Percentiles rank a stretch among this genome's conserved stretches.
These are phyloP conservation scores for Apteryx mantelli DNA, from an alignment of 2,113 vertebrate species.

Conservation along the genomic window DNA sequence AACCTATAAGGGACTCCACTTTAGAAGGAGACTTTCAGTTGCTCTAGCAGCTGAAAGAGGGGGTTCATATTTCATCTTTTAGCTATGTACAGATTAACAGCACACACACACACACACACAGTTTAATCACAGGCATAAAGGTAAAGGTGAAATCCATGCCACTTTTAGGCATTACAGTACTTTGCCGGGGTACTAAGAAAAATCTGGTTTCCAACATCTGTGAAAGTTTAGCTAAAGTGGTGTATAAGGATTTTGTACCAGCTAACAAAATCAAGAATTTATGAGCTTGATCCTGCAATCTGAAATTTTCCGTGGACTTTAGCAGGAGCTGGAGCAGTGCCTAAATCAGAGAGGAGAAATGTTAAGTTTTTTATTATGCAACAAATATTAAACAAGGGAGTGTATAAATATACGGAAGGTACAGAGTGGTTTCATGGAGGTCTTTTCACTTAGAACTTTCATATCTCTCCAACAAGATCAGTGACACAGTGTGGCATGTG, in stretches of 20 bases:
- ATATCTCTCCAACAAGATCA: background rate
- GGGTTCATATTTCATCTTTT: background rate
- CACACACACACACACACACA: background rate
- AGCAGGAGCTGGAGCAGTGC: background rate
- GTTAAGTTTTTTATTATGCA: background rate
- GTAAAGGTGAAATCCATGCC: background rate
- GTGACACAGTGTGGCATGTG: background rate
- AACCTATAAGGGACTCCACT: background rate
- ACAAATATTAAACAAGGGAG: background rate
- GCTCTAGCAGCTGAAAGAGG: background rate
- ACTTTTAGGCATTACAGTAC: background rate
- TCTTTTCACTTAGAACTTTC: conserved; percentile 8
- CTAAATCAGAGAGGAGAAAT: background rate
- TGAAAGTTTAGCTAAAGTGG: background rate
- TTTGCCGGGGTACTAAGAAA: background rate
- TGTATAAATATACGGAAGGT: background rate
- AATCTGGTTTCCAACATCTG: background rate
- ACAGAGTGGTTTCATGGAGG: background rate
- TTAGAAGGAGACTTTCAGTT: background rate
- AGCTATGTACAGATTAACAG: background rate
- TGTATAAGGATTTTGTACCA: background rate
- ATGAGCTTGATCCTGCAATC: background rate
- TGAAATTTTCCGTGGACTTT: background rate
- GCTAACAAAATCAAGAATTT: background rate
- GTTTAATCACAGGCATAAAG: background rate